phyloP scores from a whole-genome alignment of 2,888 invertebrate genomes.

The Diloba caeruleocephala region DNA sequence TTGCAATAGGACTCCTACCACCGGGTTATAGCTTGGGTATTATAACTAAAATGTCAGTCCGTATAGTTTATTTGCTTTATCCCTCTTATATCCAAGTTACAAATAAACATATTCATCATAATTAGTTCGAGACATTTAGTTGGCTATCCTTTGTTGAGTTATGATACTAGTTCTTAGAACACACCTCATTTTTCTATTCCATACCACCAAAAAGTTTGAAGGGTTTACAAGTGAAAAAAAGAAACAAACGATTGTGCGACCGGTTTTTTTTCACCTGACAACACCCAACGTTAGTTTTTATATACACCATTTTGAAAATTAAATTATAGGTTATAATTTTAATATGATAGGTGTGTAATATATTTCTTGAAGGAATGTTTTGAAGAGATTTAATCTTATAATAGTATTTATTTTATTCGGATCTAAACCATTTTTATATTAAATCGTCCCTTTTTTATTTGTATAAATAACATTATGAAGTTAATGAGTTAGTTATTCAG shows the following conservation, averaged over 20 bases:
- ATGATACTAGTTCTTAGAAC: conserved; percentile 76
- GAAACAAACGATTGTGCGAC: conserved; percentile 81
- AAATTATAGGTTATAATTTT: conserved; percentile 89
- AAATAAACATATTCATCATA: conserved; percentile 58
- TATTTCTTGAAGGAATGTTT: conserved; percentile 75
- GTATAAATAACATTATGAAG: conserved; percentile 50
- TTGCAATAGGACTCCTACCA: too few relatives aligned
- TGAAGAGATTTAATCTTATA: conserved; percentile 77
- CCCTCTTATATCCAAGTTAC: conserved; percentile 26
- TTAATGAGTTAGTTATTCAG: conserved; percentile 51
- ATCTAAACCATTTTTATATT: conserved; percentile 55
- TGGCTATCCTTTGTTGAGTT: conserved; percentile 67
- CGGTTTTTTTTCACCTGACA: conserved; percentile 82
- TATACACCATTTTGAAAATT: conserved; percentile 83
- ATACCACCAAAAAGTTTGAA: conserved; percentile 72
- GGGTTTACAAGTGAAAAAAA: conserved; percentile 74
- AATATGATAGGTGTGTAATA: conserved; percentile 87
- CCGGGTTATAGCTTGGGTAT: background rate
- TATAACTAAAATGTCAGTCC: background rate
- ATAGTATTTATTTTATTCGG: conserved; percentile 70
- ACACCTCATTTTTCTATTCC: conserved; percentile 77
- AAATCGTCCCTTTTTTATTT: conserved; percentile 57
- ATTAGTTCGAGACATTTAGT: conserved; percentile 57
- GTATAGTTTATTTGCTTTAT: conserved; percentile 41
- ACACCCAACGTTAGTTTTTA: conserved; percentile 82